Percentiles rank a stretch among this genome's conserved stretches.
Conservation (phyloP, 2,888 invertebrate species). For the Nephrotoma appendiculata region DNA sequence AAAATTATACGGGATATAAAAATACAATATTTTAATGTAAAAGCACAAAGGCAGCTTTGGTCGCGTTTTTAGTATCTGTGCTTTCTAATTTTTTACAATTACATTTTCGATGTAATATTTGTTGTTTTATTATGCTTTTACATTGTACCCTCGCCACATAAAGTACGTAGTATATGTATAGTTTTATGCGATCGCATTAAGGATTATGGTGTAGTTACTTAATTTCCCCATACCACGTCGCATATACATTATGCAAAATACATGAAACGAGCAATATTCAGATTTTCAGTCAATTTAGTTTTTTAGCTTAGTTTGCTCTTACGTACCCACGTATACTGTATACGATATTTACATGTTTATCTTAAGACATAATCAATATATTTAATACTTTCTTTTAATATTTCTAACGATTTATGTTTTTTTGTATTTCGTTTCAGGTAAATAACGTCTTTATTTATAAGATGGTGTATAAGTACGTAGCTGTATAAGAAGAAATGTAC, state of each 20-base stretch:
- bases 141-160: too few relatives aligned
- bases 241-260: too few relatives aligned
- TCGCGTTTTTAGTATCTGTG: background rate
- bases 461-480: too few relatives aligned
- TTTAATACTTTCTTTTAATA: background rate
- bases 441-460: background rate
- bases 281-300: background rate
- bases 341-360: background rate
- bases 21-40: background rate
- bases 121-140: too few relatives aligned
- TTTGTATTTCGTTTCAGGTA: background rate
- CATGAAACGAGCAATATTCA: background rate
- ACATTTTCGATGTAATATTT: too few relatives aligned
- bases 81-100: too few relatives aligned
- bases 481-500: background rate
- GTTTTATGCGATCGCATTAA: too few relatives aligned
- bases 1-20: background rate
- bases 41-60: background rate
- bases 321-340: background rate
- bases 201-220: too few relatives aligned
- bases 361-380: background rate
- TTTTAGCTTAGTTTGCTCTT: background rate
- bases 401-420: background rate
- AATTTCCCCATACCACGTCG: background rate
- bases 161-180: too few relatives aligned